phyloP scores from a whole-genome alignment of 2,888 invertebrate species.

The Vanessa cardui region DNA sequence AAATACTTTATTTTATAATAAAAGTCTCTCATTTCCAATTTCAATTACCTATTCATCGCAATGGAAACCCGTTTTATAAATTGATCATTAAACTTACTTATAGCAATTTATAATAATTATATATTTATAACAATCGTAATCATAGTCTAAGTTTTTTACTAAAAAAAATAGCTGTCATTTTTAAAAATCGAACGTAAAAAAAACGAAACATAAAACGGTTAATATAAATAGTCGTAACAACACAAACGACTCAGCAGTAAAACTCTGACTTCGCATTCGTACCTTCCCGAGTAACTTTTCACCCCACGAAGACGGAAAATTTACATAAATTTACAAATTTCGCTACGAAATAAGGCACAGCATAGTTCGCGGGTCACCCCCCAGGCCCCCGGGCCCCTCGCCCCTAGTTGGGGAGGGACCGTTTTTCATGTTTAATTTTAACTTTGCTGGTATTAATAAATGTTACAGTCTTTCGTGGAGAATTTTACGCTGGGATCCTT shows the following conservation, averaged over 20 bases:
- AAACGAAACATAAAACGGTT: slow-evolving; percentile 14
- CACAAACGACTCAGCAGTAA: slow-evolving; percentile 34
- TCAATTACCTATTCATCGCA: background rate
- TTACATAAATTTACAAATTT: slow-evolving; percentile 83
- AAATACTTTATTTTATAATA: background rate
- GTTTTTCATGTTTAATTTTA: slow-evolving; percentile 84
- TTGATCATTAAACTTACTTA: background rate
- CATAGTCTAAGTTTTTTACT: no score
- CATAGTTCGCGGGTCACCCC: slow-evolving; percentile 57
- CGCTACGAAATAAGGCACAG: slow-evolving; percentile 75
- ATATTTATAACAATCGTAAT: no score
- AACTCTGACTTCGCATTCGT: slow-evolving; percentile 38
- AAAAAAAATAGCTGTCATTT: no score
- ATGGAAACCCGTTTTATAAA: background rate
- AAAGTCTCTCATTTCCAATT: background rate
- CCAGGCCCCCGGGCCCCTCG: slow-evolving; percentile 1
- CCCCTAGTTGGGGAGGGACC: slow-evolving; percentile 44
- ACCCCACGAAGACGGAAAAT: slow-evolving; percentile 77
- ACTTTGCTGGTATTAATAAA: slow-evolving; percentile 80
- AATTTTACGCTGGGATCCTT: slow-evolving; percentile 55
- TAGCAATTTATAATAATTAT: no score
- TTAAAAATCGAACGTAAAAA: background rate
- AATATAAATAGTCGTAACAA: slow-evolving; percentile 13
- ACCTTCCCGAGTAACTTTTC: slow-evolving; percentile 59
- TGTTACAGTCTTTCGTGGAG: slow-evolving; percentile 67